These are phyloP conservation scores for Diorhabda sublineata DNA, from an alignment of 1,140 invertebrate genomes.

Conservation along the genomic window DNA sequence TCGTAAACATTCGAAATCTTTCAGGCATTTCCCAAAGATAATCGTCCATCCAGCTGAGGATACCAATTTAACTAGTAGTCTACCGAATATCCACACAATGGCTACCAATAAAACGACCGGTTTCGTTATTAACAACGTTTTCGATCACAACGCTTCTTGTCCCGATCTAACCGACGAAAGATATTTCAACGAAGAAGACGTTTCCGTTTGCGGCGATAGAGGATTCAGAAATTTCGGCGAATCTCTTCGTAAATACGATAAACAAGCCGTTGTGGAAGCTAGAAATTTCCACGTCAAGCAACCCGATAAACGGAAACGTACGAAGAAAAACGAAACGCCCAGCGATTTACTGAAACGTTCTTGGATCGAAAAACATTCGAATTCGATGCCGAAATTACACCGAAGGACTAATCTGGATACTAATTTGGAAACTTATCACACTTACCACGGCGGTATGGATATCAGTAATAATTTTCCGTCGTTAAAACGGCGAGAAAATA, in stretches of 20 bases:
- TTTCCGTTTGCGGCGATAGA: slow-evolving; percentile 6
- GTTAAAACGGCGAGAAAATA: neutral
- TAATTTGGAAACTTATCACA: slow-evolving; percentile 36
- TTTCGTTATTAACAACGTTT: slow-evolving; percentile 29
- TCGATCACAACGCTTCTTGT: slow-evolving; percentile 35
- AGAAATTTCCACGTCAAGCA: slow-evolving; percentile 4
- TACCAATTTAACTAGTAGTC: slow-evolving; percentile 31
- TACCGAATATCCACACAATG: slow-evolving; percentile 29
- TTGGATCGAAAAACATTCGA: slow-evolving; percentile 34
- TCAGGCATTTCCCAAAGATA: slow-evolving; percentile 37
- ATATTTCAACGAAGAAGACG: slow-evolving; percentile 14
- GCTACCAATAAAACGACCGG: slow-evolving; percentile 6
- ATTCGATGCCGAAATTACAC: slow-evolving; percentile 39
- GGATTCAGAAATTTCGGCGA: slow-evolving; percentile 16
- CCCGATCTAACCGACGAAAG: slow-evolving; percentile 35
- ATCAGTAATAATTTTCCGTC: neutral
- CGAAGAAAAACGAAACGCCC: slow-evolving; percentile 28
- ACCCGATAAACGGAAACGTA: slow-evolving; percentile 10
- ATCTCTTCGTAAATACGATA: slow-evolving; percentile 7
- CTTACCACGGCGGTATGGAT: slow-evolving; percentile 35
- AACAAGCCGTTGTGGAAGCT: slow-evolving; percentile 5
- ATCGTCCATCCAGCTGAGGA: slow-evolving; percentile 38
- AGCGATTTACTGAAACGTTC: slow-evolving; percentile 30
- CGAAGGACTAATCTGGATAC: slow-evolving; percentile 21
- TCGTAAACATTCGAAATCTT: slow-evolving; percentile 33